phyloP scores from a whole-genome alignment of 2,888 invertebrate genomes.

The Ischnus inquisitorius region DNA sequence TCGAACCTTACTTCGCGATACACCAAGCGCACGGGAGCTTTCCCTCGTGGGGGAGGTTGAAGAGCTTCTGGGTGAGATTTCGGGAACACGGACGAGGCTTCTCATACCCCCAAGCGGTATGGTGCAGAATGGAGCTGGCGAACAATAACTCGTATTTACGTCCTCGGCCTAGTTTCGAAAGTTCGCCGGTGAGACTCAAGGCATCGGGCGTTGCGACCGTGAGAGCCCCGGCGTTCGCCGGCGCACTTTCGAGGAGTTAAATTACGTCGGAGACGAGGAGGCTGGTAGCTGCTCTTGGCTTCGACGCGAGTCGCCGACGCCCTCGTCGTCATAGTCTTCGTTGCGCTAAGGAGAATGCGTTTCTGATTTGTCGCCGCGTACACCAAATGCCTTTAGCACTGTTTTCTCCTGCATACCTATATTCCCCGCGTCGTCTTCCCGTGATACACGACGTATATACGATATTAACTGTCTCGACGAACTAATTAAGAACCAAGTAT shows the following conservation, averaged over 20 bases:
- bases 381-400: constrained; percentile 40
- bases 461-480: constrained; percentile 28
- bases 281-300: constrained; percentile 23
- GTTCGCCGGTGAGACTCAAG: constrained; percentile 58
- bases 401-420: constrained; percentile 29
- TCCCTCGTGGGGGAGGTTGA: constrained; percentile 17
- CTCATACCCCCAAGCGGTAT: constrained; percentile 30
- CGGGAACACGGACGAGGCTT: constrained; percentile 26
- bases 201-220: constrained; percentile 51
- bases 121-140: constrained; percentile 64
- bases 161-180: constrained; percentile 72
- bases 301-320: constrained; percentile 56
- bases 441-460: constrained; percentile 20
- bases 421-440: constrained; percentile 10
- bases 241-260: constrained; percentile 68
- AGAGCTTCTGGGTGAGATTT: constrained; percentile 58
- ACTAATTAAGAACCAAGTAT: constrained; percentile 22
- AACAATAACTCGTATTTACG: constrained; percentile 75
- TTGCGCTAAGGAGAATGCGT: constrained; percentile 57
- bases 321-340: constrained; percentile 27
- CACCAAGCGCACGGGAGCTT: constrained; percentile 12
- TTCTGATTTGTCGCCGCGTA: constrained; percentile 58
- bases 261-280: constrained; percentile 65
- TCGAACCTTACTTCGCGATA: constrained; percentile 41
- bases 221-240: constrained; percentile 61